Percentiles rank a stretch among this genome's conserved stretches.
phyloP scores from a whole-genome alignment of 2,888 invertebrate species.

The Drosophila algonquin region DNA sequence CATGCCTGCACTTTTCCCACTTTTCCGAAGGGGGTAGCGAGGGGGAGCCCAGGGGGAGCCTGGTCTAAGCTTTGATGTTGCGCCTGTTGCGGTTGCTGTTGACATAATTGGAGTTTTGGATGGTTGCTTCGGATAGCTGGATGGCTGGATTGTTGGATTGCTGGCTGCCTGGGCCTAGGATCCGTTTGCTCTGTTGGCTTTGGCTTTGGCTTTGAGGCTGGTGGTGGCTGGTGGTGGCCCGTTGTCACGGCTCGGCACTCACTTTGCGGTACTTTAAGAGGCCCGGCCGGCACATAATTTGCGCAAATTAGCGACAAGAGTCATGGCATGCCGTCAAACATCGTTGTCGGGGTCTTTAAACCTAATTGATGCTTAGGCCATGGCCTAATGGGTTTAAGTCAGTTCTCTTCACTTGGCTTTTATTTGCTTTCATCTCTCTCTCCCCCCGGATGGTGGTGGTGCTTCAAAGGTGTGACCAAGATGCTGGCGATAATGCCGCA shows the following conservation, averaged over 20 bases:
- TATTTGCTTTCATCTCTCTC: conserved; percentile 46
- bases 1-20: conserved; percentile 25
- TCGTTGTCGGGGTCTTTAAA: conserved; percentile 66
- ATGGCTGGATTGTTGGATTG: conserved; percentile 7
- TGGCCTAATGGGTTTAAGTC: conserved; percentile 44
- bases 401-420: conserved; percentile 15
- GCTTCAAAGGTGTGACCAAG: conserved; percentile 55
- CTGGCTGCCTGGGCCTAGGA: conserved; percentile 1
- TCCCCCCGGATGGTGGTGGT: conserved; percentile 12
- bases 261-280: conserved; percentile 77
- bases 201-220: too few relatives aligned
- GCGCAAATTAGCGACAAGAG: conserved; percentile 77
- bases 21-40: background rate
- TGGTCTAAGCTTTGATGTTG: conserved; percentile 64
- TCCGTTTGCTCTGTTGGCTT: conserved; percentile 11
- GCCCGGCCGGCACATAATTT: conserved; percentile 74
- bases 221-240: conserved; percentile 26
- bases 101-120: conserved; percentile 78
- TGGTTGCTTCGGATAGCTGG: conserved; percentile 43
- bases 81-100: conserved; percentile 67
- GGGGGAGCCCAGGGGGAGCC: background rate
- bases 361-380: conserved; percentile 69
- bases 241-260: conserved; percentile 66
- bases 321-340: conserved; percentile 45
- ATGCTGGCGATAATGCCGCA: conserved; percentile 28